Evolutionary conservation across 2,888 invertebrate genomes (phyloP).

Genomic region (Apamea monoglypha): DNA sequence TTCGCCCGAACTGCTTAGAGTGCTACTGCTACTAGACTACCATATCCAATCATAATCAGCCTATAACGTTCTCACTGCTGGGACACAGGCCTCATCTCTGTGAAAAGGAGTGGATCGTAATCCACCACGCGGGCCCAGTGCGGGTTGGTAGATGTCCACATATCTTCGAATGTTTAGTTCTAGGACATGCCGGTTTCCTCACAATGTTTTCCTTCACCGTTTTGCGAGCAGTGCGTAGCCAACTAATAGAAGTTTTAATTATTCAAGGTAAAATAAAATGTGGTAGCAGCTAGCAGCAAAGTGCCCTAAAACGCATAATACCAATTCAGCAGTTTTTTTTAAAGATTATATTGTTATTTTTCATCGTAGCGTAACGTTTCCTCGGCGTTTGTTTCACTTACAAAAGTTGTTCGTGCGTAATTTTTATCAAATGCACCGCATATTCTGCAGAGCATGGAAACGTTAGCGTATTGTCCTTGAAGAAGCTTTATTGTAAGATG

Average conservation of each 20-base stretch:
- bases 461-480: slow-evolving; percentile 1
- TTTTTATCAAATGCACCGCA: slow-evolving; percentile 18
- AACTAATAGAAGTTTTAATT: not conserved
- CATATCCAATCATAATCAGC: not conserved
- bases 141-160: too few relatives aligned
- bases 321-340: slow-evolving; percentile 1
- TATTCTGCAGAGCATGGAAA: not conserved
- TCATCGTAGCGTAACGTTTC: slow-evolving; percentile 33
- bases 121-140: not conserved
- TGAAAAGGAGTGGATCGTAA: not conserved
- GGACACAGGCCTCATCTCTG: not conserved
- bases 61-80: not conserved
- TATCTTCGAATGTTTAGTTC: not conserved
- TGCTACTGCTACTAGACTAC: too few relatives aligned
- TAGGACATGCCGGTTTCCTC: not conserved
- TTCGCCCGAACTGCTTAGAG: not conserved
- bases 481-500: not conserved
- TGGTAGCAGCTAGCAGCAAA: not conserved
- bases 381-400: slow-evolving; percentile 5
- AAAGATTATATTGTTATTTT: slow-evolving; percentile 30
- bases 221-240: too few relatives aligned
- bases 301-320: not conserved
- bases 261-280: not conserved
- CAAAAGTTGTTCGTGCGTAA: slow-evolving; percentile 20
- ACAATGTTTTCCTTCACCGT: too few relatives aligned